Percentiles rank a stretch among this genome's conserved stretches.
Conservation (phyloP, 2,113 vertebrate genomes). For the Leptobrachium ailaonicum region DNA sequence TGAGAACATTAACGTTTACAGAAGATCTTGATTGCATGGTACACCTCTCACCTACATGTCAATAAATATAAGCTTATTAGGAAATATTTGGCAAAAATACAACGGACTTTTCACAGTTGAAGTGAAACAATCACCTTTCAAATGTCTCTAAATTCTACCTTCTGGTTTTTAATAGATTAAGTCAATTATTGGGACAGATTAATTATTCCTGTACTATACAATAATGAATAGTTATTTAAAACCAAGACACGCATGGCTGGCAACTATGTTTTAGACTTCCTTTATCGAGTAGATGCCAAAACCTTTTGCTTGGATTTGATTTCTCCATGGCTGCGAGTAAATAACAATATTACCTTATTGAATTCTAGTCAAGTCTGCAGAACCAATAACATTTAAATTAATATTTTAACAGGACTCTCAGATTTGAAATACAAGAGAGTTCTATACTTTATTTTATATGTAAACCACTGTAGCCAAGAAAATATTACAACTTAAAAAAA, state of each 20-base stretch:
- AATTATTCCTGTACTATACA: background rate
- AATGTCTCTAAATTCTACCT: background rate
- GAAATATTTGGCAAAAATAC: no score
- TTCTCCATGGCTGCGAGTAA: constrained; percentile 7
- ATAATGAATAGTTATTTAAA: background rate
- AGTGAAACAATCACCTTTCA: background rate
- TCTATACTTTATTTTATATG: no score
- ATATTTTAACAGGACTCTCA: no score
- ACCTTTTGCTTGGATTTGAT: background rate
- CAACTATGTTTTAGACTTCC: background rate
- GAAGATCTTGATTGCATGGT: no score
- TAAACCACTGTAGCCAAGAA: no score
- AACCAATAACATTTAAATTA: background rate
- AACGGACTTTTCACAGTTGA: background rate
- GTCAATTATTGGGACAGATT: background rate
- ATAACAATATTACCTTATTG: background rate
- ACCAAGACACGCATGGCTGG: background rate
- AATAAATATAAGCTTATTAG: no score
- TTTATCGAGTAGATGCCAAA: background rate
- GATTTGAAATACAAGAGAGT: no score
- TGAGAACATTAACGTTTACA: no score
- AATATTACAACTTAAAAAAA: no score
- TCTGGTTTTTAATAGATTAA: background rate
- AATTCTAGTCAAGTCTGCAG: background rate
- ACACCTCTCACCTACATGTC: no score